Evolutionary conservation across 1,140 invertebrate genomes (phyloP).

Genomic region (Drosophila dunni): DNA sequence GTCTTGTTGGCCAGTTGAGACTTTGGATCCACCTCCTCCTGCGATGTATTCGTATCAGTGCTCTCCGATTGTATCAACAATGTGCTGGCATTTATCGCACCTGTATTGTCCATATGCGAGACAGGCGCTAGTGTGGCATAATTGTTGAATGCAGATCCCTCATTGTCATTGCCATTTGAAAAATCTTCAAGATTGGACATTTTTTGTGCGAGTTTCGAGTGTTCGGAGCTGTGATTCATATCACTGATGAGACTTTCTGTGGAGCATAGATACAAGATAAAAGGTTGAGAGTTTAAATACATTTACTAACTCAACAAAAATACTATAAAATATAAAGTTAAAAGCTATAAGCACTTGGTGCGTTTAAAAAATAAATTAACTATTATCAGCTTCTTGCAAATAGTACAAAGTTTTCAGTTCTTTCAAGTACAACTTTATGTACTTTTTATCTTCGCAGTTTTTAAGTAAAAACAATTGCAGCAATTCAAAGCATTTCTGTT

Average conservation of each 20-base stretch:
- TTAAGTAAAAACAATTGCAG: constrained; percentile 27
- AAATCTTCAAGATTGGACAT: constrained; percentile 35
- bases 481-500: constrained; percentile 48
- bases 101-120: constrained; percentile 13
- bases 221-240: constrained; percentile 49
- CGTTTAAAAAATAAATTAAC: constrained; percentile 2
- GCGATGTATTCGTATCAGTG: constrained; percentile 78
- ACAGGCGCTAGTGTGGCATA: constrained; percentile 17
- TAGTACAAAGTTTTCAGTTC: constrained; percentile 43
- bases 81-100: constrained; percentile 70
- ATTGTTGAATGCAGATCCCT: constrained; percentile 24
- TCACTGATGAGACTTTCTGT: constrained; percentile 68
- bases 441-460: constrained; percentile 5
- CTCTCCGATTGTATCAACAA: constrained; percentile 76
- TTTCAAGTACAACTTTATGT: constrained; percentile 31
- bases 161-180: constrained; percentile 30
- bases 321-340: constrained; percentile 9
- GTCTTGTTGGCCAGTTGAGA: constrained; percentile 84
- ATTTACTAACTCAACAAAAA: constrained; percentile 5
- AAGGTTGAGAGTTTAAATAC: neutral
- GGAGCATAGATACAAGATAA: constrained; percentile 9
- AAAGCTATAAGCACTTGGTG: constrained; percentile 13
- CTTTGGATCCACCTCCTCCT: constrained; percentile 83
- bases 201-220: constrained; percentile 35
- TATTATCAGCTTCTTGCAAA: constrained; percentile 19